Evolutionary conservation across 2,888 invertebrate genomes (phyloP), one percentile per base, ranked within the genome.

Genomic region (Stenoptilia bipunctidactyla): DNA sequence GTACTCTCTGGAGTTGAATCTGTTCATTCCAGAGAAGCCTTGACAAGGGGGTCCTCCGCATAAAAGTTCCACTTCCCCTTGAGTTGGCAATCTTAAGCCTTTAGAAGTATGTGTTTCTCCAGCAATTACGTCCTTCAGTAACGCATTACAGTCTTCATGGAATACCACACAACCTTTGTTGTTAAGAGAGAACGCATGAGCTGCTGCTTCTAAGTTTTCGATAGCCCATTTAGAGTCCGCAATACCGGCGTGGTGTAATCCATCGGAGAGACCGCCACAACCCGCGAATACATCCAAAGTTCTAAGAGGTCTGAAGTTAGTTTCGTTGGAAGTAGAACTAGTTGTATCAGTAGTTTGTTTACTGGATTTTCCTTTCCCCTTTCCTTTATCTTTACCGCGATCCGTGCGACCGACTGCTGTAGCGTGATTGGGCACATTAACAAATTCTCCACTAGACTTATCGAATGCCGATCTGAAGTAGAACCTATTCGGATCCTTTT

Each of bases 41-140:
- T 95, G 94, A 61, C 94, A 95, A 0, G 94, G 94, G 1, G 94
- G 94, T 1, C 94, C 94, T 8, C 94, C 95, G 57, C 93, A 92
- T 20, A 95, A 68, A 43, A 95, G 67, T 55, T 95, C 93, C 0
- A 95, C 93, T 44, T 94, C 92, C 0, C 93, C 93, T 58, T 88
- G 90, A 61, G 84, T 73, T 0, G 94, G 94, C 34, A 94, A 70
- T 8, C 74, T 74, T 47, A 87, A 75, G 0, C 87, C 87, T 13
- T 73, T 73, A 1, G 60, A 61, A 41, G 85, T 83, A 44, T 77
- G 84, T 14, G 67, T 62, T 4, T 83, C 75, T 1, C 88, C 89
- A n/a, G 88, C 73, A 74, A 94, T 89, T 0, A 89, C 91, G 41
- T 86, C 80, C 45, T 84, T 84, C 27, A 95, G 76, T 37, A 94